Conservation (phyloP, 2,113 vertebrate genomes). For the Charadrius vociferus region DNA sequence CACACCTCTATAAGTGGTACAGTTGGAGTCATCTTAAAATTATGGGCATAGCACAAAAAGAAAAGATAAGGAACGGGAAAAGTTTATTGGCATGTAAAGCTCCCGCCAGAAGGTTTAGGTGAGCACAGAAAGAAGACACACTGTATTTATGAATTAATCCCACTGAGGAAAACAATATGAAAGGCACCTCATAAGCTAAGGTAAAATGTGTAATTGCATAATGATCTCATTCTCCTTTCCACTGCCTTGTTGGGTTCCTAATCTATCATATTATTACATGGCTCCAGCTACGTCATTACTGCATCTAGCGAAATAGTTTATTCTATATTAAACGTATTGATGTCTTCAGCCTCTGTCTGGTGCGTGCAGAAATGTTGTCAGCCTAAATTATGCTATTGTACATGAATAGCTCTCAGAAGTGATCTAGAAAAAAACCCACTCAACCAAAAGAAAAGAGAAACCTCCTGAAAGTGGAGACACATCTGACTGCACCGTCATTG, state of each 20-base stretch:
- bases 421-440: neutral
- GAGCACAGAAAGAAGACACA: neutral
- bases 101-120: neutral
- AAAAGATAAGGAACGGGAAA: neutral
- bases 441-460: neutral
- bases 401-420: neutral
- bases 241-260: neutral
- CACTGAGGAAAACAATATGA: neutral
- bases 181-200: neutral
- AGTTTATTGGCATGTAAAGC: neutral
- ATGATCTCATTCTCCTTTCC: neutral
- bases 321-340: rapidly evolving
- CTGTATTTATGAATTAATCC: neutral
- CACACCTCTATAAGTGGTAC: neutral
- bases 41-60: neutral
- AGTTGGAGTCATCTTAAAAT: neutral
- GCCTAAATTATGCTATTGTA: neutral
- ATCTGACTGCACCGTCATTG: neutral
- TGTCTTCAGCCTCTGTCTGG: neutral
- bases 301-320: neutral
- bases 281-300: neutral
- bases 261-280: neutral
- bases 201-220: neutral
- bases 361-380: neutral
- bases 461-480: neutral